Evolutionary conservation across 2,797 vertebrate species (phyloP).

Genomic region (Trachops cirrhosus): DNA sequence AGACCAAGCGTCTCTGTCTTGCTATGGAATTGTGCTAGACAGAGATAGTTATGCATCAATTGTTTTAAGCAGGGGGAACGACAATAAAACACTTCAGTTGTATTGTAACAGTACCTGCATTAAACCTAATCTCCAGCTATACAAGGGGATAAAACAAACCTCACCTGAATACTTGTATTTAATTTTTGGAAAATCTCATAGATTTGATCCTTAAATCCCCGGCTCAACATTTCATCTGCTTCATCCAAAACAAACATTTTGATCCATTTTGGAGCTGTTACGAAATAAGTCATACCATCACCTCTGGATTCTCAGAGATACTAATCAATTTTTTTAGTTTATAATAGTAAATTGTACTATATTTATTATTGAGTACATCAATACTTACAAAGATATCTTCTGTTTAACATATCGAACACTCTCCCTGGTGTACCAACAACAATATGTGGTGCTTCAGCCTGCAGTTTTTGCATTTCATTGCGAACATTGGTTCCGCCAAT

Average conservation of each 20-base stretch:
- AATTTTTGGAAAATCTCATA: slow-evolving; percentile 99
- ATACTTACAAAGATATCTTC: slow-evolving; percentile 93
- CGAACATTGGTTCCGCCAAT: slow-evolving; percentile 97
- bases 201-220: slow-evolving; percentile 99
- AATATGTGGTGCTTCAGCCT: slow-evolving; percentile 95
- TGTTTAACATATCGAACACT: slow-evolving; percentile 97
- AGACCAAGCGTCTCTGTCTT: slow-evolving; percentile 86
- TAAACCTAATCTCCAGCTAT: neutral
- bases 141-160: neutral
- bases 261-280: slow-evolving; percentile 93
- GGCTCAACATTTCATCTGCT: slow-evolving; percentile 99
- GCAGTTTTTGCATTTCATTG: slow-evolving; percentile 95
- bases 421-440: slow-evolving; percentile 98
- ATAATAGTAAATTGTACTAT: neutral
- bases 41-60: slow-evolving; percentile 86
- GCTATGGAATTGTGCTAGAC: slow-evolving; percentile 73
- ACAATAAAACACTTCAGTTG: slow-evolving; percentile 83
- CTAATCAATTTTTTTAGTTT: neutral
- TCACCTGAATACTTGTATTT: slow-evolving; percentile 97
- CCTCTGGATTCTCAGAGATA: neutral
- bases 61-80: slow-evolving; percentile 88
- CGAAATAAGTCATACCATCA: neutral
- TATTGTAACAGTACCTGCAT: slow-evolving; percentile 81
- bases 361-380: too few relatives aligned
- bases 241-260: slow-evolving; percentile 99